Evolutionary conservation across 2,797 vertebrate species (phyloP).

Genomic region (Megaceryle alcyon): DNA sequence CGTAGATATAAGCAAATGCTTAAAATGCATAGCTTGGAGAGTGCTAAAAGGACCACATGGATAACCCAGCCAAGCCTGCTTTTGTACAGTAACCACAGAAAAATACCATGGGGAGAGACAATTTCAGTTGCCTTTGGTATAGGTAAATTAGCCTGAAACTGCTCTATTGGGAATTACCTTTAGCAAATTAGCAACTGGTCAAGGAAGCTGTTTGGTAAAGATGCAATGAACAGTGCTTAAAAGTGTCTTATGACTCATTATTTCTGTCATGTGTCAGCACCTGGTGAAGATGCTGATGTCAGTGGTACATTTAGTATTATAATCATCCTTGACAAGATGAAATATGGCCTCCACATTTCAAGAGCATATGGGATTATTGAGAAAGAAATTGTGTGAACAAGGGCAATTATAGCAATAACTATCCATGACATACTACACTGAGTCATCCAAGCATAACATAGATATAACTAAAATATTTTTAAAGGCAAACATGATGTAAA

Average conservation of each 20-base stretch:
- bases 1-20: background rate
- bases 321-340: conserved; percentile 64
- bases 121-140: background rate
- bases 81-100: background rate
- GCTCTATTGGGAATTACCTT: background rate
- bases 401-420: conserved; percentile 69
- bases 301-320: background rate
- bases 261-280: background rate
- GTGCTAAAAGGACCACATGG: background rate
- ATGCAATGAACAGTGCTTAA: background rate
- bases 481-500: conserved; percentile 63
- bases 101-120: background rate
- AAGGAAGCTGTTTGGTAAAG: background rate
- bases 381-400: conserved; percentile 67
- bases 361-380: conserved; percentile 62
- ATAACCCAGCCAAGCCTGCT: background rate
- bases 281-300: background rate
- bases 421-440: background rate
- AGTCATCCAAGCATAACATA: conserved; percentile 36
- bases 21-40: background rate
- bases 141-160: background rate
- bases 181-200: background rate
- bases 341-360: conserved; percentile 41
- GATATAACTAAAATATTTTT: conserved; percentile 64
- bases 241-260: background rate